Evolutionary conservation across 2,888 invertebrate species (phyloP).

Genomic region (Sialis lutaria): DNA sequence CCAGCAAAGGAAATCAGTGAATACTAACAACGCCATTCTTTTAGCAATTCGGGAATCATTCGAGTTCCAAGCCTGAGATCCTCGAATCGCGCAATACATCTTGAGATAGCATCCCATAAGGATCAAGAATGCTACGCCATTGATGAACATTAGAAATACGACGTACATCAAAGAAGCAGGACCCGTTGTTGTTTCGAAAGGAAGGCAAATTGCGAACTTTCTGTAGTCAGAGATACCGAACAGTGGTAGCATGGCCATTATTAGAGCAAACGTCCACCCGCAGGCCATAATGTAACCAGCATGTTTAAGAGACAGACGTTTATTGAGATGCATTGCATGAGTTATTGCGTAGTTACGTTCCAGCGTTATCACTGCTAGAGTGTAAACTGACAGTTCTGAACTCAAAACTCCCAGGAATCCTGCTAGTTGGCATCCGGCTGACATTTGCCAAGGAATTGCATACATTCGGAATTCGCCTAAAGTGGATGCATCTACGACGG

Average conservation of each 20-base stretch:
- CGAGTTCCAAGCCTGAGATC: slow-evolving; percentile 93
- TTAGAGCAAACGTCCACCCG: slow-evolving; percentile 82
- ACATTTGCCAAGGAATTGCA: slow-evolving; percentile 96
- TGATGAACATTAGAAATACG: slow-evolving; percentile 76
- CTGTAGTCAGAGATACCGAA: slow-evolving; percentile 88
- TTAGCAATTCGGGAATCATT: slow-evolving; percentile 94
- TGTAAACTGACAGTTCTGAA: slow-evolving; percentile 88
- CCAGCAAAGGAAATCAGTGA: slow-evolving; percentile 97
- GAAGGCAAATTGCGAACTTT: slow-evolving; percentile 91
- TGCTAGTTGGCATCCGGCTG: slow-evolving; percentile 78
- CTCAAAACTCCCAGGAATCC: slow-evolving; percentile 90
- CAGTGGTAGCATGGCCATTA: slow-evolving; percentile 77
- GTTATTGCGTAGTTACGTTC: slow-evolving; percentile 95
- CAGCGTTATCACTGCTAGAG: slow-evolving; percentile 87
- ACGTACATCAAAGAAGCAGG: slow-evolving; percentile 73
- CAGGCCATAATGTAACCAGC: slow-evolving; percentile 81
- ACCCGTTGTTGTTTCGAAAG: slow-evolving; percentile 74
- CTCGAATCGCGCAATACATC: slow-evolving; percentile 96
- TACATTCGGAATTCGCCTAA: slow-evolving; percentile 91
- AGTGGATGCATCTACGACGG: slow-evolving; percentile 90
- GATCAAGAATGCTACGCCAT: slow-evolving; percentile 85
- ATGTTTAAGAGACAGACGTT: slow-evolving; percentile 75
- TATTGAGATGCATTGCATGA: slow-evolving; percentile 93
- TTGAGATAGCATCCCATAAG: slow-evolving; percentile 91
- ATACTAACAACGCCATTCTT: slow-evolving; percentile 89